These are phyloP conservation scores for Euborellia annulipes DNA, from an alignment of 1,140 invertebrate genomes.

Conservation along the genomic window DNA sequence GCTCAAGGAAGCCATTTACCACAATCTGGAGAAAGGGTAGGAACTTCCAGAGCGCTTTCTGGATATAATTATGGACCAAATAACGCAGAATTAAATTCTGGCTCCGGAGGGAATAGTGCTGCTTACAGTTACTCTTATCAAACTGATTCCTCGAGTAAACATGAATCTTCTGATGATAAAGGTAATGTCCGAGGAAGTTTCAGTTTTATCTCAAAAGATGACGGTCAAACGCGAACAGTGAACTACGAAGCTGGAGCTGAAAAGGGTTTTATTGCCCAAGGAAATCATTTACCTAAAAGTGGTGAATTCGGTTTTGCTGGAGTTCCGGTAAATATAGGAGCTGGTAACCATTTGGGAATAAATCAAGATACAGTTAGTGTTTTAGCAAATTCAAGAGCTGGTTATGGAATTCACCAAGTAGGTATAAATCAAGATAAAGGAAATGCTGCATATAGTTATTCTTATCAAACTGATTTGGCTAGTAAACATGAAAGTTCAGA, in stretches of 20 bases:
- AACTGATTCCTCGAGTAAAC: conserved; percentile 11
- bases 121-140: conserved; percentile 17
- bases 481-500: conserved; percentile 15
- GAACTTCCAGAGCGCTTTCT: too few species aligned
- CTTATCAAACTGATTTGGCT: conserved; percentile 15
- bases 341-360: background rate
- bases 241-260: conserved; percentile 11
- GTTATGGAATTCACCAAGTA: background rate
- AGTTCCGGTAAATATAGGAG: background rate
- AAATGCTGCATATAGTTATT: conserved; percentile 18
- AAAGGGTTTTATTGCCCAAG: conserved; percentile 9
- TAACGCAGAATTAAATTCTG: too few species aligned
- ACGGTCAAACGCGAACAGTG: conserved; percentile 4
- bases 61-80: too few species aligned
- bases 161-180: conserved; percentile 8
- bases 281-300: conserved; percentile 7
- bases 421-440: background rate
- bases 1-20: conserved; percentile 7
- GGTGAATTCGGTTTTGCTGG: too few species aligned
- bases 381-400: background rate
- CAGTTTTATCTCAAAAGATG: conserved; percentile 11
- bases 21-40: too few species aligned
- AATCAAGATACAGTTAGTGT: background rate
- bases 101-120: conserved; percentile 6
- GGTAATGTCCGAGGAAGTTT: conserved; percentile 11